Evolutionary conservation across 2,797 vertebrate species (phyloP).

Genomic region (Cyprinella venusta): DNA sequence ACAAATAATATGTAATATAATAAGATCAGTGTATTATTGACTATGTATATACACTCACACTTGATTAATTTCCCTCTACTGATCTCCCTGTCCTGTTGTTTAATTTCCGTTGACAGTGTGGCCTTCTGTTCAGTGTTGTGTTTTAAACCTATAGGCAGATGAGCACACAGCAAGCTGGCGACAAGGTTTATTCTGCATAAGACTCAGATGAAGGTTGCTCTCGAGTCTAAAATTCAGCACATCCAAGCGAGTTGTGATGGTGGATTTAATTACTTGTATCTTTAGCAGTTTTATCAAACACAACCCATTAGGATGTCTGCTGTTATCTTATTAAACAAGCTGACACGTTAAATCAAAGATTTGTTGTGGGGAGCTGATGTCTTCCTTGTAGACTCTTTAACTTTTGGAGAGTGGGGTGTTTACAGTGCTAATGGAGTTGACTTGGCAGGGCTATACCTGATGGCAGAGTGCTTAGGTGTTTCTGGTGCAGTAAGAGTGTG

Average conservation of each 20-base stretch:
- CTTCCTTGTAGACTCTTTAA: slow-evolving; percentile 31
- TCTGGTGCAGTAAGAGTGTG: neutral
- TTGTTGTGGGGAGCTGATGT: neutral
- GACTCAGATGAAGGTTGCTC: slow-evolving; percentile 15
- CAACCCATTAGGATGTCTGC: slow-evolving; percentile 7
- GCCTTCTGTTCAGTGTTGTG: slow-evolving; percentile 38
- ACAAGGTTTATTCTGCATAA: slow-evolving; percentile 11
- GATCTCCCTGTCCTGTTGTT: slow-evolving; percentile 39
- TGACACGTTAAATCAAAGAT: slow-evolving; percentile 26
- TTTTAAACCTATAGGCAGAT: slow-evolving; percentile 37
- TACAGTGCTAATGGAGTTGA: slow-evolving; percentile 41
- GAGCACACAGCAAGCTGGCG: slow-evolving; percentile 38
- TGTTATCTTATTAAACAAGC: neutral
- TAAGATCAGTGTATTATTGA: neutral
- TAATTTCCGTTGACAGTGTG: slow-evolving; percentile 36
- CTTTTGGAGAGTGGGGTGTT: slow-evolving; percentile 23
- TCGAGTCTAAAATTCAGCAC: neutral
- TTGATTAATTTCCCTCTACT: slow-evolving; percentile 15
- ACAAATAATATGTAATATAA: neutral
- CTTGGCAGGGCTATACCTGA: slow-evolving; percentile 42
- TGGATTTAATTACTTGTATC: slow-evolving; percentile 11
- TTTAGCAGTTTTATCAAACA: slow-evolving; percentile 32
- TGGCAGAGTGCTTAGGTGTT: slow-evolving; percentile 39
- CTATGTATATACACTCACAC: neutral
- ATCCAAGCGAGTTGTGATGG: neutral